These are phyloP conservation scores for Thunnus albacares DNA, from an alignment of 2,797 vertebrate genomes.

Conservation along the genomic window DNA sequence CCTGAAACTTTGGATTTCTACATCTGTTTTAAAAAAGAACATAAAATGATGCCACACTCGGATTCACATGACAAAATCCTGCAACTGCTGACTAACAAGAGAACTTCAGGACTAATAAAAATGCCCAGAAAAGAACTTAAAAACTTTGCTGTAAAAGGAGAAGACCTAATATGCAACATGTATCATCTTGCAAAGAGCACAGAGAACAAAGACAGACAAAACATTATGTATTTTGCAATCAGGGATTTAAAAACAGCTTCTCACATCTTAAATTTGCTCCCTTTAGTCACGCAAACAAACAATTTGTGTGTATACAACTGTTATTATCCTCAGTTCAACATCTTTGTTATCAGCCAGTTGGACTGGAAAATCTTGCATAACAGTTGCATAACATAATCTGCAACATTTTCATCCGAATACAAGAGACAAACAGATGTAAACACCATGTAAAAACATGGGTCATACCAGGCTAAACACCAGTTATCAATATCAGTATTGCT, in stretches of 20 bases:
- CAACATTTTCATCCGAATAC: conserved; percentile 7
- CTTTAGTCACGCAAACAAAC: neutral
- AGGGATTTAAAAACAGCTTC: neutral
- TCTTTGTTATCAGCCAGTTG: neutral
- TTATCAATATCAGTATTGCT: conserved; percentile 15
- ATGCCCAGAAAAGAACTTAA: neutral
- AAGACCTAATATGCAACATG: neutral
- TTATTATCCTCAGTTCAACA: neutral
- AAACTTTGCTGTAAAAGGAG: neutral
- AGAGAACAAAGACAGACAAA: neutral
- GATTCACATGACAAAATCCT: too few species aligned
- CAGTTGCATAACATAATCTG: neutral
- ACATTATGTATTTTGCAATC: neutral
- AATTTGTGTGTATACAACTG: neutral
- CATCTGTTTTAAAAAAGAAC: too few species aligned
- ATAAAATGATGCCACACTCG: too few species aligned
- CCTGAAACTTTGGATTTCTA: too few species aligned
- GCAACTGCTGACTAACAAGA: neutral
- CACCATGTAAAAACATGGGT: neutral
- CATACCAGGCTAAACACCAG: neutral
- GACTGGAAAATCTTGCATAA: neutral
- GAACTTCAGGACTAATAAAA: neutral
- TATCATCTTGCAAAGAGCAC: neutral
- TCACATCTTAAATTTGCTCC: neutral
- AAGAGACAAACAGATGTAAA: conserved; percentile 7